Base-by-base conservation (phyloP, 2,797 vertebrate species). In the Tauraco hartlaubi region DNA sequence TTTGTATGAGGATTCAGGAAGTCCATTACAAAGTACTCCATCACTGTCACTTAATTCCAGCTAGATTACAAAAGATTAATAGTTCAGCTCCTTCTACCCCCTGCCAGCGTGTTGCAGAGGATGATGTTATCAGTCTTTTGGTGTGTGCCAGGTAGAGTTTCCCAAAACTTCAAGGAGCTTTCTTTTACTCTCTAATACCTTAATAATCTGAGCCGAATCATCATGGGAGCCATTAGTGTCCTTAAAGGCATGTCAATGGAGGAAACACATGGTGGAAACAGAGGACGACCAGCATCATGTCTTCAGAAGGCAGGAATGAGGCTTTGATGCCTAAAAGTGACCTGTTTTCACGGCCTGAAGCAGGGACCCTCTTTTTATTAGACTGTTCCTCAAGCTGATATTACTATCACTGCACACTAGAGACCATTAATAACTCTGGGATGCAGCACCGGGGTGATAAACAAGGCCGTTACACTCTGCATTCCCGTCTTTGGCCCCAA, bases 1-100 rank as follows among this genome's bases (percentile, higher is more conserved):
- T 96, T 94, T 96, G 95, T 96, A 14, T 93, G 80, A 82, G 92
- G 83, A 43, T 86, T 79, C 92, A 94, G 93, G 94, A 96, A 97
- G 94, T 67, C 85, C 88, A 82, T 95, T 92, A 92, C 92, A 80
- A 90, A 74, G 74, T 76, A 68, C 80, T 96, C 72, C 86, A 96
- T 96, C 96, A 96, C 88, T 96, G 96, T 96, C 96, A 94, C 85
- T 82, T 81, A 49, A 92, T 82, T 92, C 56, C 83, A 95, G 74
- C 33, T n/a, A 64, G 88, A 87, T 86, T 94, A 77, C 80, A 22
- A 44, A 90, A 94, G 90, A 95, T 95, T 69, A 82, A 96, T 95
- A 61, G 95, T 43, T 76, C 4, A 1, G 46, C 77, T 90, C 71
- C 67, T 94, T 69, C 80, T 87, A 46, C 44, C 21, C n/a, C 1